Evolutionary conservation across 2,113 vertebrate species (phyloP).

Genomic region (Rhinopomastus cyanomelas): DNA sequence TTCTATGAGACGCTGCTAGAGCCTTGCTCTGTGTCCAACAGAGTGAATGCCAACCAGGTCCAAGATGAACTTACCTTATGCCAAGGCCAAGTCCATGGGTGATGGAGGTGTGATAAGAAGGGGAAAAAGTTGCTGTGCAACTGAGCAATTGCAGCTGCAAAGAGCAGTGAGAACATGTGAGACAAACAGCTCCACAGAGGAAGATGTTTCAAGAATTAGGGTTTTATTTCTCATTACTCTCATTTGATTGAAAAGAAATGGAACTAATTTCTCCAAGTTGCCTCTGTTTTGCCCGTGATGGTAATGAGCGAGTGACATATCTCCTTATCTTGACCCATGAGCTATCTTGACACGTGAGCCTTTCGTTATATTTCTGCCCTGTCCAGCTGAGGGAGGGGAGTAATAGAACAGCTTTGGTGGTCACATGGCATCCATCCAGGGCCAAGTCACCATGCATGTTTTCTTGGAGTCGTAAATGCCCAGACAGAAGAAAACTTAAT

Average conservation of each 20-base stretch:
- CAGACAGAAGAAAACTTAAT: neutral
- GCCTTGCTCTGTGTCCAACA: neutral
- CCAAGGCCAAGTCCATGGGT: neutral
- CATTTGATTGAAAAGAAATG: too few relatives aligned
- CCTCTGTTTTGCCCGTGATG: too few relatives aligned
- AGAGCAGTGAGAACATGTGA: too few relatives aligned
- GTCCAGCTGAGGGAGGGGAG: neutral
- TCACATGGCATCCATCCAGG: neutral
- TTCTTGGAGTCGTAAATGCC: neutral
- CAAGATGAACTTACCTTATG: fast-evolving
- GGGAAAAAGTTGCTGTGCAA: too few relatives aligned
- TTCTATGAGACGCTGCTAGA: neutral
- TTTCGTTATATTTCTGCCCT: neutral
- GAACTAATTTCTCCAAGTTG: too few relatives aligned
- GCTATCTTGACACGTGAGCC: neutral
- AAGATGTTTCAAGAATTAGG: too few relatives aligned
- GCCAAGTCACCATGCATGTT: fast-evolving
- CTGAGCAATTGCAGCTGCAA: too few relatives aligned
- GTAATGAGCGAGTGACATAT: neutral
- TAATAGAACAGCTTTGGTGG: neutral
- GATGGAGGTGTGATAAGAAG: too few relatives aligned
- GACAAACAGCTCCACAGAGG: too few relatives aligned
- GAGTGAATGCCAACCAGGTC: neutral
- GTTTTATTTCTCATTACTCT: too few relatives aligned
- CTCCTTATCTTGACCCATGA: neutral